Evolutionary conservation across 2,888 invertebrate species (phyloP).

Genomic region (Gortyna flavago): DNA sequence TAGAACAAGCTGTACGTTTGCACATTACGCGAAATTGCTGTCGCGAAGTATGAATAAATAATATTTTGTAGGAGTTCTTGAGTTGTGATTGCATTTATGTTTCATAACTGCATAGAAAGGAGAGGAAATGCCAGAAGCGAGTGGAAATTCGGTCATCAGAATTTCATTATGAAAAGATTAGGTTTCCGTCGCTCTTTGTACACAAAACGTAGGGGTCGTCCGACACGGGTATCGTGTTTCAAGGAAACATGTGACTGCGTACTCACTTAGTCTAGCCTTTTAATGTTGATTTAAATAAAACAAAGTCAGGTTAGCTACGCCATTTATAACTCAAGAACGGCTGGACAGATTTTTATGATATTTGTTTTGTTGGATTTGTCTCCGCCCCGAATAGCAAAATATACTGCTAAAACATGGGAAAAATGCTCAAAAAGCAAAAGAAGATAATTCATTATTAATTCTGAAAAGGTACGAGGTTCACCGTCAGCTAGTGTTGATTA

Average conservation of each 20-base stretch:
- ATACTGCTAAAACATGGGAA: not conserved
- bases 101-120: constrained; percentile 29
- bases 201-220: constrained; percentile 6
- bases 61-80: not conserved
- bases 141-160: constrained; percentile 47
- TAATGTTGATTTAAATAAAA: constrained; percentile 1
- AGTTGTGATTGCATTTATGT: constrained; percentile 30
- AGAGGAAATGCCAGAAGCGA: constrained; percentile 26
- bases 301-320: not conserved
- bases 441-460: not conserved
- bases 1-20: constrained; percentile 13
- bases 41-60: constrained; percentile 1
- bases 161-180: constrained; percentile 56
- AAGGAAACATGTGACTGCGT: constrained; percentile 6
- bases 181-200: constrained; percentile 38
- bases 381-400: no score
- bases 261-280: constrained; percentile 3
- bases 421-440: not conserved
- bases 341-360: not conserved
- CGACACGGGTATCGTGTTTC: constrained; percentile 7
- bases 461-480: no score
- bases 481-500: not conserved
- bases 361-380: not conserved
- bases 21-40: not conserved
- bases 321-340: not conserved